Conservation (phyloP, 1,140 invertebrate genomes). For the Cherax destructor region DNA sequence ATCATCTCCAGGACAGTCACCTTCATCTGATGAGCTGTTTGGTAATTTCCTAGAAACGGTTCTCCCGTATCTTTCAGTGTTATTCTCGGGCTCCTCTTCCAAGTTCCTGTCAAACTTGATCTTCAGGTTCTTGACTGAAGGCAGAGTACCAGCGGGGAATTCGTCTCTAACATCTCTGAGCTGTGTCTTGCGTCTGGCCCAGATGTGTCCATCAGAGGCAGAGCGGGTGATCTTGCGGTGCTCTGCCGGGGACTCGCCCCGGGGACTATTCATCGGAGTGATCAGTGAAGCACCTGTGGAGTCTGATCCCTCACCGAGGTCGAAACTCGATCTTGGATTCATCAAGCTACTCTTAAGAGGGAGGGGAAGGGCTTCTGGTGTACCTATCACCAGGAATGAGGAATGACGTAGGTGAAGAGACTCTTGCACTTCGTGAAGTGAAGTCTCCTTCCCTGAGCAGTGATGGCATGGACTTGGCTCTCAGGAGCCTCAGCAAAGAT, state of each 20-base stretch:
- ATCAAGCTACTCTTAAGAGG: not conserved
- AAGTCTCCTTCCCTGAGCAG: not conserved
- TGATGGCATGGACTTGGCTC: conserved; percentile 51
- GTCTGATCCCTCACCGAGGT: conserved; percentile 5
- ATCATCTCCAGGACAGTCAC: not conserved
- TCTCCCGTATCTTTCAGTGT: not conserved
- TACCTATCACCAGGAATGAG: not conserved
- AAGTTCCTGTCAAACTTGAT: conserved; percentile 22
- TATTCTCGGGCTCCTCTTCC: not conserved
- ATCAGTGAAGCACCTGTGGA: not conserved
- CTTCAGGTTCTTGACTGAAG: conserved; percentile 44
- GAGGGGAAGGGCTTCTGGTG: not conserved
- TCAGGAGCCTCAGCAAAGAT: conserved; percentile 19
- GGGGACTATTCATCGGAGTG: conserved; percentile 19
- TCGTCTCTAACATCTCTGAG: conserved; percentile 3
- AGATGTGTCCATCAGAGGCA: conserved; percentile 35
- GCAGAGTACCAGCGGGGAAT: conserved; percentile 22
- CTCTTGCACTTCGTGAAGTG: not conserved
- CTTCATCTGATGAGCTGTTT: not conserved
- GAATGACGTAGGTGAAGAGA: not conserved
- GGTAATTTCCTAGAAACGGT: not conserved
- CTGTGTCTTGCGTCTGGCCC: conserved; percentile 29
- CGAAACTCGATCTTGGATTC: not conserved
- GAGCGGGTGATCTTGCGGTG: not conserved
- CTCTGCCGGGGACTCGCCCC: not conserved